A percentile compares a stretch with the other conserved stretches of the same genome.
Conservation (phyloP, 2,113 vertebrate species). For the Apaloderma vittatum region DNA sequence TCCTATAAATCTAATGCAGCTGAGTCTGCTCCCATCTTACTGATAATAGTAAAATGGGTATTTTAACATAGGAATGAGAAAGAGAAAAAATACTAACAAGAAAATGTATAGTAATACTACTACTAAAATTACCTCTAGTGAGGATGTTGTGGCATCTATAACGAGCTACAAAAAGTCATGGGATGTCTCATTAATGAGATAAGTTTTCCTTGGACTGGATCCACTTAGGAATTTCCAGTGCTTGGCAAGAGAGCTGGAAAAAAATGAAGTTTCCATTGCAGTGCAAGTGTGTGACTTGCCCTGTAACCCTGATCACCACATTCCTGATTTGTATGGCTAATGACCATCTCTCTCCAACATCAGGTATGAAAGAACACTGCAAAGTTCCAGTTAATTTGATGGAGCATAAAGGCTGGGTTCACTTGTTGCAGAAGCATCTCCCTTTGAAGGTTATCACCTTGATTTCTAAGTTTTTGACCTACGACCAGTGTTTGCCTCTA, state of each 20-base stretch:
- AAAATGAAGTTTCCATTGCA: not conserved
- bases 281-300: not conserved
- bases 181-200: slow-evolving; percentile 12
- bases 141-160: not conserved
- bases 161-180: not conserved
- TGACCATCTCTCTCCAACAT: not conserved
- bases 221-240: slow-evolving; percentile 12
- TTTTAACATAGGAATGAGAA: not conserved
- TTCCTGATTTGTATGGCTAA: slow-evolving; percentile 42
- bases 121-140: not conserved
- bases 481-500: not conserved
- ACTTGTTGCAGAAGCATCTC: slow-evolving; percentile 24
- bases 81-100: not conserved
- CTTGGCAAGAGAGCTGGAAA: not conserved
- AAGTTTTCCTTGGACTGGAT: not conserved
- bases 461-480: slow-evolving; percentile 30
- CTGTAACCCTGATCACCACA: not conserved
- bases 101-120: not conserved
- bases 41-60: not conserved
- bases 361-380: not conserved
- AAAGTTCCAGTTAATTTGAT: slow-evolving; percentile 23
- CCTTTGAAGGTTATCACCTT: slow-evolving; percentile 20
- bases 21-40: not conserved
- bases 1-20: not conserved
- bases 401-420: not conserved